A percentile compares a stretch with the other conserved stretches of the same genome.
Evolutionary conservation across 2,888 invertebrate genomes (phyloP).

Genomic region (Trimorus sp.): DNA sequence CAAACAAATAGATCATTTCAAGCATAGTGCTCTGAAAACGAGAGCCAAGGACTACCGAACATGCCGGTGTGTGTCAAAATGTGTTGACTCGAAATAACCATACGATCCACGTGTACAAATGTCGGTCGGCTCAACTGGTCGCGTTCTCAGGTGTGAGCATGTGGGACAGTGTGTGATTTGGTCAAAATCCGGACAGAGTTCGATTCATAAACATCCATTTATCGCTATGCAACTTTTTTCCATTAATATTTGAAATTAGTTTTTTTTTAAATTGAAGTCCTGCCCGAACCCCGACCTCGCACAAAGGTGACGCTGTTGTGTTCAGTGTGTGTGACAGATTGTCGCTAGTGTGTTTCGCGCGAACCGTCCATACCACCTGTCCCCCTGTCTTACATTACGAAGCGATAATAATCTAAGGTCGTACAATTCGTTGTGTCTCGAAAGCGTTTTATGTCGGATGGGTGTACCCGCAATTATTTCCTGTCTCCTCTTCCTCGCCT

Average conservation of each 20-base stretch:
- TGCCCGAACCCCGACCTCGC: no score
- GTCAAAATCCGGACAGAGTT: not conserved
- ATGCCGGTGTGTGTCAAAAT: conserved; percentile 24
- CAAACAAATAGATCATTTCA: no score
- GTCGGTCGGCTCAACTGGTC: not conserved
- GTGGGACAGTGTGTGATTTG: conserved; percentile 46
- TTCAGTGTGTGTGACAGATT: conserved; percentile 76
- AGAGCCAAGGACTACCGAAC: no score
- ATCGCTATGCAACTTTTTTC: no score
- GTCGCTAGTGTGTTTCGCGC: conserved; percentile 16
- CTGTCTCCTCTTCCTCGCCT: no score
- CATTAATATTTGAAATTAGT: no score
- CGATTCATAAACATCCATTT: no score
- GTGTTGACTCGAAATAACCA: conserved; percentile 32
- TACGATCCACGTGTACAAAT: conserved; percentile 31
- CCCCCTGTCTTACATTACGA: conserved; percentile 40
- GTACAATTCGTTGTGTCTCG: conserved; percentile 58
- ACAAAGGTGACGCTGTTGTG: conserved; percentile 71
- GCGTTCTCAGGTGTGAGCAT: not conserved
- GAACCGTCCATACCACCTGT: not conserved
- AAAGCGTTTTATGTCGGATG: conserved; percentile 28
- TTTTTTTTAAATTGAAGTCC: no score
- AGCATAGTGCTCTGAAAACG: no score
- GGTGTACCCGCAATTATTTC: not conserved
- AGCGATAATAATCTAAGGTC: conserved; percentile 33